Evolutionary conservation across 2,113 vertebrate species (phyloP).

Genomic region (Anoura caudifer): DNA sequence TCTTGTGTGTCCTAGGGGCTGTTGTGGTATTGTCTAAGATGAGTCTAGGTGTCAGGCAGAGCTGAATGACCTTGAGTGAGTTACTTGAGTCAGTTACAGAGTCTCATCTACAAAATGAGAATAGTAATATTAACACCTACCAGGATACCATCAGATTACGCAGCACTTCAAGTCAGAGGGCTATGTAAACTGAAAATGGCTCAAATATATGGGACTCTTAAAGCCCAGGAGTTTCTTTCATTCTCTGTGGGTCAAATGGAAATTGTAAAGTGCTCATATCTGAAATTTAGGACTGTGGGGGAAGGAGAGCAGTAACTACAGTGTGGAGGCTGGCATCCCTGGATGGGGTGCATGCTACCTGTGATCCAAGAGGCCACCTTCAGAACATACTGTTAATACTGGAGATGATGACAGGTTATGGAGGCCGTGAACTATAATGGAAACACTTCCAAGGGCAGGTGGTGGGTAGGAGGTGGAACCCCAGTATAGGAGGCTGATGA

Average conservation of each 20-base stretch:
- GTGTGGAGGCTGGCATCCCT: rapidly evolving
- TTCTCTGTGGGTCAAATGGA: not conserved
- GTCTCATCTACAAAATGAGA: not conserved
- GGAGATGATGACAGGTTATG: not conserved
- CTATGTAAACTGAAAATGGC: not conserved
- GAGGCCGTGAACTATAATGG: not conserved
- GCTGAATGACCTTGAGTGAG: not conserved
- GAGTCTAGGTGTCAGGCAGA: not conserved
- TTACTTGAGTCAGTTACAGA: not conserved
- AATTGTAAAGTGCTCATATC: not conserved
- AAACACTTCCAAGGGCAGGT: not conserved
- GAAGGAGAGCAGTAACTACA: too few relatives aligned
- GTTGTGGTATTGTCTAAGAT: not conserved
- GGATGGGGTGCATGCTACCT: not conserved
- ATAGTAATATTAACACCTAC: not conserved
- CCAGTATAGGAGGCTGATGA: not conserved
- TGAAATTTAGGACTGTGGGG: not conserved
- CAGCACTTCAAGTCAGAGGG: not conserved
- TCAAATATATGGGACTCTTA: not conserved
- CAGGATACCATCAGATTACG: not conserved
- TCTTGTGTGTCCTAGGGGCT: not conserved
- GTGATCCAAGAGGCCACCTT: not conserved
- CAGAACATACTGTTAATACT: not conserved
- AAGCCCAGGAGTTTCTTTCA: not conserved
- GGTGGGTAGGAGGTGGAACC: rapidly evolving